Evolutionary conservation across 2,888 invertebrate species (phyloP), one percentile per base, ranked within the genome.

Genomic region (Ophion ventricosus): DNA sequence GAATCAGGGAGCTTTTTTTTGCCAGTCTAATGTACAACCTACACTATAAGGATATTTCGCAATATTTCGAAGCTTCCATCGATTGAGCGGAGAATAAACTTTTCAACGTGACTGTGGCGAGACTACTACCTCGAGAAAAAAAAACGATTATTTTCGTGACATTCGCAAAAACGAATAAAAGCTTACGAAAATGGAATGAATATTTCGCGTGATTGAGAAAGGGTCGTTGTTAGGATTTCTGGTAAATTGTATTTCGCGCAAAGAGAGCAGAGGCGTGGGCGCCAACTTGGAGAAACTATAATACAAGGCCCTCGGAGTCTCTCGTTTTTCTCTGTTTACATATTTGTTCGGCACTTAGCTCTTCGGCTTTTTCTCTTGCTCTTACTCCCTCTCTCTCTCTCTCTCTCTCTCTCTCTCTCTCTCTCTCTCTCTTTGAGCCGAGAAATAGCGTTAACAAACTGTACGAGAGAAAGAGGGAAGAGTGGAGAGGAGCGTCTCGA

Each of bases 401-500:
- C 66, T 59, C 57, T 56, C 40, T 35, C 56, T 49, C 29, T 29
- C 57, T 20, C 56, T 20, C 56, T 61, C 59, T 23, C 72, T 72
- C 29, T 72, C 59, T 20, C 11, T 61, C 25, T 61, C 49, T 8
- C 26, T 59, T n/a, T 14, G 26, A 25, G 26, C 29, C 59, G 59
- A 49, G 73, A 66, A 80, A 78, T 57, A 57, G 78, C 26, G 57
- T n/a, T 67, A 57, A 67, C 57, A 57, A 72, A 79, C 54, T 56
- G 49, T 54, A 40, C 40, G 43, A 59, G n/a, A 29, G 64, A 49
- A 77, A 75, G 67, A 43, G 67, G 43, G 69, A 77, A 70, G 59
- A 70, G 82, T 85, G 80, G 85, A 83, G 82, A 85, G 86, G 87
- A 84, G 78, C 85, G 87, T 87, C 84, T 56, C 84, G 81, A 81